Conservation (phyloP, 2,888 invertebrate genomes). For the Rotaria magnacalcarata region DNA sequence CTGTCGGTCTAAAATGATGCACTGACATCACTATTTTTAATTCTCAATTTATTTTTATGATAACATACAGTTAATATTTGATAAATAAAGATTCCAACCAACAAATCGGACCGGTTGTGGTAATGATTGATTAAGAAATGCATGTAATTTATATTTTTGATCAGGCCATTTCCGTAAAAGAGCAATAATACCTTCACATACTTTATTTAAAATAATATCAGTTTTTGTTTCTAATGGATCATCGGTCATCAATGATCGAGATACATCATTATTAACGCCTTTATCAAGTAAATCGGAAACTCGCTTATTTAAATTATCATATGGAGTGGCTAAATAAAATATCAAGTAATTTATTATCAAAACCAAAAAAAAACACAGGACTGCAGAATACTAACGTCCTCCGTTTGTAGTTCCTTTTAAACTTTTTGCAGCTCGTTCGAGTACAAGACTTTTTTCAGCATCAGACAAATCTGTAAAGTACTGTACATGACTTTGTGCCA, state of each 20-base stretch:
- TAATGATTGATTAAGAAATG: conserved; percentile 56
- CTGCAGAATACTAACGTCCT: not conserved
- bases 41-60: too few relatives aligned
- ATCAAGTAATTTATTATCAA: not conserved
- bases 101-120: conserved; percentile 53
- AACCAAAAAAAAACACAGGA: not conserved
- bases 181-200: conserved; percentile 55
- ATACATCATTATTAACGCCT: conserved; percentile 56
- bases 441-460: conserved; percentile 55
- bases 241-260: conserved; percentile 54
- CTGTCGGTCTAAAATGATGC: conserved; percentile 51
- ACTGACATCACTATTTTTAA: too few relatives aligned
- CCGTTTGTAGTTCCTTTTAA: conserved; percentile 52
- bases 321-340: conserved; percentile 51
- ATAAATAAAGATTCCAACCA: conserved; percentile 55
- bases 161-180: conserved; percentile 57
- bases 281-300: conserved; percentile 55
- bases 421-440: conserved; percentile 56
- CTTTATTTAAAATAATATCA: conserved; percentile 54
- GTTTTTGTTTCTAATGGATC: conserved; percentile 53
- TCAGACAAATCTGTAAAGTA: conserved; percentile 57
- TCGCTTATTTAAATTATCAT: conserved; percentile 52
- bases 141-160: conserved; percentile 55
- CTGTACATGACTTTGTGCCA: conserved; percentile 57
- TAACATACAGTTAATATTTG: conserved; percentile 52